phyloP scores from a whole-genome alignment of 2,888 invertebrate genomes.

The Synergus laeviventris region DNA sequence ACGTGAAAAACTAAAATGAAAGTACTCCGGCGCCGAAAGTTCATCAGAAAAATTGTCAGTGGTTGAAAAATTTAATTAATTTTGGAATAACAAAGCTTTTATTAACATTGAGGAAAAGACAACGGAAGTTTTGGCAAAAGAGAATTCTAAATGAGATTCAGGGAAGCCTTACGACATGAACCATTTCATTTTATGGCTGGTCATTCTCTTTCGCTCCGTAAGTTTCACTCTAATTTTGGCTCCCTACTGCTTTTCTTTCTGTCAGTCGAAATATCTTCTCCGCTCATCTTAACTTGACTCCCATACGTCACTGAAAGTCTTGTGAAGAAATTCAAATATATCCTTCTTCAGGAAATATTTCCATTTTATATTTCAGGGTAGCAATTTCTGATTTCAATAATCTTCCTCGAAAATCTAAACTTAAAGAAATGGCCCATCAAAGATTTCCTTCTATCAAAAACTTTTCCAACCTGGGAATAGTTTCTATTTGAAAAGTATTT shows the following conservation, averaged over 20 bases:
- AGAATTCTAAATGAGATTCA: slow-evolving; percentile 24
- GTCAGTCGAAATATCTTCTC: slow-evolving; percentile 33
- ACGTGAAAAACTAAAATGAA: neutral
- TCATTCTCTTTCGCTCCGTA: slow-evolving; percentile 51
- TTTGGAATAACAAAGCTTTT: neutral
- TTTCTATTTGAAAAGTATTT: slow-evolving; percentile 21
- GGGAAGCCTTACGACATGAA: slow-evolving; percentile 8
- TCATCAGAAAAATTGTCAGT: neutral
- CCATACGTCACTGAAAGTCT: neutral
- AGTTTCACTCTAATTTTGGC: slow-evolving; percentile 54
- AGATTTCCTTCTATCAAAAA: slow-evolving; percentile 9
- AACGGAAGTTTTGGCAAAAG: neutral
- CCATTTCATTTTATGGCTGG: slow-evolving; percentile 51
- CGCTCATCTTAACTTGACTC: slow-evolving; percentile 19
- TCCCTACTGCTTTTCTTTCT: slow-evolving; percentile 41
- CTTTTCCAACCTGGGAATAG: slow-evolving; percentile 4
- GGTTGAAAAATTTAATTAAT: slow-evolving; percentile 7
- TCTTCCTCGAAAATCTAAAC: neutral
- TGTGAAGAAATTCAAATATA: neutral
- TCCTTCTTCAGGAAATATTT: too few species aligned
- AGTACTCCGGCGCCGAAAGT: neutral
- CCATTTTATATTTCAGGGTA: too few species aligned
- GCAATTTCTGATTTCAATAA: too few species aligned
- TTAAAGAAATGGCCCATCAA: slow-evolving; percentile 5
- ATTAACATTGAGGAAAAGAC: neutral